These are phyloP conservation scores for Eupithecia subfuscata DNA, from an alignment of 2,888 invertebrate species.

Conservation along the genomic window DNA sequence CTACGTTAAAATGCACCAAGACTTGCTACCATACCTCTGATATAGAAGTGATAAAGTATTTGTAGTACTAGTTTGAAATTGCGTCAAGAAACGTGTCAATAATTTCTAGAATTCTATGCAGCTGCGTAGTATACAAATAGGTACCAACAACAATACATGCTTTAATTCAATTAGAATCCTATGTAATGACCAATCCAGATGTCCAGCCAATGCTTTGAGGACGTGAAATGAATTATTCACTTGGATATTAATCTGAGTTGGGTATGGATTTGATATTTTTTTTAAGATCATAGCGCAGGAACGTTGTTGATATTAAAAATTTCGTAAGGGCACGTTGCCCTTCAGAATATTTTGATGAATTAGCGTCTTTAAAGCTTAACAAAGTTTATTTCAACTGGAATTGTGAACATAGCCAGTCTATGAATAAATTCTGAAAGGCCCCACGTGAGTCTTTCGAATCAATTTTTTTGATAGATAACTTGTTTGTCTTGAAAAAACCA, in stretches of 20 bases:
- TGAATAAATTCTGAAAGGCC: no score
- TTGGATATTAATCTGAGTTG: not conserved
- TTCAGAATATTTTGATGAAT: not conserved
- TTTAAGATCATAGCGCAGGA: not conserved
- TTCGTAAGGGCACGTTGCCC: not conserved
- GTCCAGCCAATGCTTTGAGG: not conserved
- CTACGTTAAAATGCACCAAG: no score
- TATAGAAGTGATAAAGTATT: not conserved
- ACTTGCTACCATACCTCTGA: not conserved
- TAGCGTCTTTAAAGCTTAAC: not conserved
- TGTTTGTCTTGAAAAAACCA: no score
- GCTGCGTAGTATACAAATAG: conserved; percentile 49
- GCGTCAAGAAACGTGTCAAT: conserved; percentile 54
- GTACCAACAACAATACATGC: conserved; percentile 45
- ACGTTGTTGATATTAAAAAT: not conserved
- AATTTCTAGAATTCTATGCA: conserved; percentile 52
- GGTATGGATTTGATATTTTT: not conserved
- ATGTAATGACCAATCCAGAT: conserved; percentile 31
- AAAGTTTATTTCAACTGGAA: no score
- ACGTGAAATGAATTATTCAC: conserved; percentile 13
- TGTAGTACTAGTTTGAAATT: conserved; percentile 26
- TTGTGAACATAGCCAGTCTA: no score
- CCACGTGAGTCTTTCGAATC: no score
- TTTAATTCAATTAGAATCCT: conserved; percentile 39
- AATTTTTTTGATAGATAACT: no score